phyloP scores from a whole-genome alignment of 2,888 invertebrate genomes.

The Morinoia aosen region DNA sequence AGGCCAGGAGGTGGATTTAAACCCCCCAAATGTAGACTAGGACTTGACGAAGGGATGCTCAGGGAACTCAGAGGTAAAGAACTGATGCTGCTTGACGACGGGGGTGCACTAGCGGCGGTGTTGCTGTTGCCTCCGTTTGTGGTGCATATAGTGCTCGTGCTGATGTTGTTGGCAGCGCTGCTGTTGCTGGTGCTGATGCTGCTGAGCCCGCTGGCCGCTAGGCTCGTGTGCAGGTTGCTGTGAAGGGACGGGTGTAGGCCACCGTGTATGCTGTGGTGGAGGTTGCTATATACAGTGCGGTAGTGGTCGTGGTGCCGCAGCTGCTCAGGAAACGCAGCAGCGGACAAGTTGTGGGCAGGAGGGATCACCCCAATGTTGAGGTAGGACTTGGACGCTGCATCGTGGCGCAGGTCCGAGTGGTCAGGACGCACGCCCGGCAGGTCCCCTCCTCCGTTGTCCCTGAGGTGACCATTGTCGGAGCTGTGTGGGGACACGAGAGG shows the following conservation, averaged over 20 bases:
- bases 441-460: not conserved
- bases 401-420: constrained; percentile 32
- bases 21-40: constrained; percentile 12
- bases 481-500: not conserved
- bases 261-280: constrained; percentile 13
- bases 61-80: not conserved
- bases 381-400: constrained; percentile 31
- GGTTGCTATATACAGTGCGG: constrained; percentile 36
- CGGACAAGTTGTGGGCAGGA: constrained; percentile 30
- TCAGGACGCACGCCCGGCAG: not conserved
- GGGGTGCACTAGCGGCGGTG: not conserved
- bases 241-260: constrained; percentile 36
- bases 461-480: not conserved
- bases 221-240: constrained; percentile 14
- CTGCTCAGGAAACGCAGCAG: constrained; percentile 34
- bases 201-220: not conserved
- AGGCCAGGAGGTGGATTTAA: not conserved
- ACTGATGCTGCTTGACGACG: not conserved
- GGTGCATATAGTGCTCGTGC: constrained; percentile 18
- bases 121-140: not conserved
- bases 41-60: not conserved
- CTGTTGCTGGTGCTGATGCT: constrained; percentile 14
- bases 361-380: constrained; percentile 50
- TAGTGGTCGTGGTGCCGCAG: constrained; percentile 47
- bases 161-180: constrained; percentile 24